phyloP scores from a whole-genome alignment of 2,888 invertebrate species.

The Gymnoscelis rufifasciata region DNA sequence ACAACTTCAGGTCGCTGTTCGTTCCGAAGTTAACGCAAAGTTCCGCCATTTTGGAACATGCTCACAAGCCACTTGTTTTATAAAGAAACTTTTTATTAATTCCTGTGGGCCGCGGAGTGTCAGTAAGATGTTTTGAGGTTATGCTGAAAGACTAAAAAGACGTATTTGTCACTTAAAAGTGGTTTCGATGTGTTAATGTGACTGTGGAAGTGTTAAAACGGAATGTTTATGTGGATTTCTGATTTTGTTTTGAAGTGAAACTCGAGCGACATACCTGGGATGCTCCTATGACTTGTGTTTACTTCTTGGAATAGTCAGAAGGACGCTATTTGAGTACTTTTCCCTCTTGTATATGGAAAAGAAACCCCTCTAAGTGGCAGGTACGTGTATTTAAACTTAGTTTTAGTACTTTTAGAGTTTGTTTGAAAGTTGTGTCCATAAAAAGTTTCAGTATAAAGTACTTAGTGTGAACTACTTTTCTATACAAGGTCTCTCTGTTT shows the following conservation, averaged over 20 bases:
- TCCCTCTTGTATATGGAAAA: slow-evolving; percentile 54
- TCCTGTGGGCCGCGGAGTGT: slow-evolving; percentile 79
- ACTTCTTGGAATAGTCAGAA: slow-evolving; percentile 61
- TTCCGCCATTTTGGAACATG: slow-evolving; percentile 81
- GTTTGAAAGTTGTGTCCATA: slow-evolving; percentile 60
- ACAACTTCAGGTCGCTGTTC: slow-evolving; percentile 78
- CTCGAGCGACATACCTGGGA: slow-evolving; percentile 63
- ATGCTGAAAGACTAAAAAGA: slow-evolving; percentile 67
- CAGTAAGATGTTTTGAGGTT: slow-evolving; percentile 80
- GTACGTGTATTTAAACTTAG: slow-evolving; percentile 50
- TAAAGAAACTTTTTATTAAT: slow-evolving; percentile 81
- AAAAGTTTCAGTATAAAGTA: slow-evolving; percentile 64
- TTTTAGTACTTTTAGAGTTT: slow-evolving; percentile 53
- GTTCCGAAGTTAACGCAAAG: slow-evolving; percentile 80
- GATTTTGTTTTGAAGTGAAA: slow-evolving; percentile 75
- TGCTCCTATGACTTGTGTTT: slow-evolving; percentile 74
- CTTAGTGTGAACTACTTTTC: slow-evolving; percentile 22
- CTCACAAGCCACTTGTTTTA: slow-evolving; percentile 81
- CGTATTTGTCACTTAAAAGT: slow-evolving; percentile 58
- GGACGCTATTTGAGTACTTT: slow-evolving; percentile 54
- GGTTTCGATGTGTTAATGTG: slow-evolving; percentile 47
- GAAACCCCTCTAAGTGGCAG: slow-evolving; percentile 50
- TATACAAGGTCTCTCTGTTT: slow-evolving; percentile 6
- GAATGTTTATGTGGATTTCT: slow-evolving; percentile 61
- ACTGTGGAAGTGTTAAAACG: slow-evolving; percentile 40